These are phyloP conservation scores for Hypsopygia costalis DNA, from an alignment of 2,888 invertebrate genomes.

Conservation along the genomic window DNA sequence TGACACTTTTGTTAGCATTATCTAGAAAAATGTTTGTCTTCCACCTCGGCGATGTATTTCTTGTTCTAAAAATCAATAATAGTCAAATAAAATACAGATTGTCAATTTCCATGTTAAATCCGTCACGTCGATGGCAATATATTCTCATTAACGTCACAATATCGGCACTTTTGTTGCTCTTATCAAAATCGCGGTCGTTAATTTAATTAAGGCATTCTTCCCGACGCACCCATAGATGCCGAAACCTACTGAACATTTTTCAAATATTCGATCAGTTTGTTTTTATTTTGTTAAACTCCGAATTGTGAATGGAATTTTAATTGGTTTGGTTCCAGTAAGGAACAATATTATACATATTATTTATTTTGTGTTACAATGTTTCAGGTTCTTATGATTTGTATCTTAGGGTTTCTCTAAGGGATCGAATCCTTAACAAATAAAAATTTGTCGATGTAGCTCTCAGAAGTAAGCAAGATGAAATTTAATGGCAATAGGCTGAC, in stretches of 20 bases:
- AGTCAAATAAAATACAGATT: constrained; percentile 9
- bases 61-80: not conserved
- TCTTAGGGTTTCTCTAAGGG: too few species aligned
- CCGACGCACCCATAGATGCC: constrained; percentile 51
- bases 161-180: constrained; percentile 54
- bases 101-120: constrained; percentile 9
- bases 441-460: too few species aligned
- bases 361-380: not conserved
- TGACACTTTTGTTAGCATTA: too few species aligned
- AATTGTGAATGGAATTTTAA: constrained; percentile 68
- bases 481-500: too few species aligned
- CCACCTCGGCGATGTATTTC: too few species aligned
- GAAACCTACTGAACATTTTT: constrained; percentile 58
- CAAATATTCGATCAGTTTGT: constrained; percentile 32
- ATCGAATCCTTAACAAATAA: too few species aligned
- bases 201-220: constrained; percentile 74
- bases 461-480: too few species aligned
- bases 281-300: constrained; percentile 21
- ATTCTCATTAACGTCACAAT: constrained; percentile 67
- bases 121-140: constrained; percentile 31
- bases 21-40: too few species aligned
- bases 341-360: not conserved
- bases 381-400: not conserved
- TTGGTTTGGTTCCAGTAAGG: constrained; percentile 38
- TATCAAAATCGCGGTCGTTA: constrained; percentile 65